Evolutionary conservation across 37 sponge, comb jelly and placozoan genomes (phyloP).

Genomic region (Chondrilla cf. caribensis): DNA sequence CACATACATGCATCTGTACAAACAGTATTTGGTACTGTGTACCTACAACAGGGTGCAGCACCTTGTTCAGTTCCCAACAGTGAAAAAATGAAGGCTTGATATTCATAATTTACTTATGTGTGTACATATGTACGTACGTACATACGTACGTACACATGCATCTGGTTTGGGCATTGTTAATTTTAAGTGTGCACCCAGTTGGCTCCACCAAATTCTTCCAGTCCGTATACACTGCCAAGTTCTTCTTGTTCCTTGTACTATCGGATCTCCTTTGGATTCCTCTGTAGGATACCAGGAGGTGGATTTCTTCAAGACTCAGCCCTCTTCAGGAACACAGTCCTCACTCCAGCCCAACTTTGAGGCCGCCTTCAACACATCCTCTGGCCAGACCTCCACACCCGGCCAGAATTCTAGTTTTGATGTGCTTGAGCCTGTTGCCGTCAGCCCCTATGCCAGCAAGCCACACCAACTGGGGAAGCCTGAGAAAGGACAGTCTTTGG

Average conservation of each 20-base stretch:
- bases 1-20: too few relatives aligned
- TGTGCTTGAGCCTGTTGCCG: slow-evolving; percentile 43
- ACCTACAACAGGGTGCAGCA: too few relatives aligned
- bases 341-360: not conserved
- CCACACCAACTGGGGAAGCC: not conserved
- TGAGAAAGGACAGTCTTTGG: not conserved
- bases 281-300: slow-evolving; percentile 56
- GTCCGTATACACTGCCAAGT: too few relatives aligned
- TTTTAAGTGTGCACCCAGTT: too few relatives aligned
- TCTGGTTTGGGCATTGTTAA: not conserved
- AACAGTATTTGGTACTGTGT: too few relatives aligned
- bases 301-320: not conserved
- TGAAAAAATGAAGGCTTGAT: too few relatives aligned
- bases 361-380: not conserved
- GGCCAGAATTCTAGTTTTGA: slow-evolving; percentile 1
- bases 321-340: not conserved
- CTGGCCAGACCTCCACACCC: not conserved
- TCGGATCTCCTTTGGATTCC: not conserved
- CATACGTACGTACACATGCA: not conserved
- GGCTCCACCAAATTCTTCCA: too few relatives aligned
- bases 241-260: too few relatives aligned
- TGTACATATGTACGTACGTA: not conserved
- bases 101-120: too few relatives aligned
- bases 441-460: slow-evolving; percentile 30
- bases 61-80: too few relatives aligned